Evolutionary conservation across 2,797 vertebrate species (phyloP), one percentile per base, ranked within the genome.

Genomic region (Benthosema pterotum): DNA sequence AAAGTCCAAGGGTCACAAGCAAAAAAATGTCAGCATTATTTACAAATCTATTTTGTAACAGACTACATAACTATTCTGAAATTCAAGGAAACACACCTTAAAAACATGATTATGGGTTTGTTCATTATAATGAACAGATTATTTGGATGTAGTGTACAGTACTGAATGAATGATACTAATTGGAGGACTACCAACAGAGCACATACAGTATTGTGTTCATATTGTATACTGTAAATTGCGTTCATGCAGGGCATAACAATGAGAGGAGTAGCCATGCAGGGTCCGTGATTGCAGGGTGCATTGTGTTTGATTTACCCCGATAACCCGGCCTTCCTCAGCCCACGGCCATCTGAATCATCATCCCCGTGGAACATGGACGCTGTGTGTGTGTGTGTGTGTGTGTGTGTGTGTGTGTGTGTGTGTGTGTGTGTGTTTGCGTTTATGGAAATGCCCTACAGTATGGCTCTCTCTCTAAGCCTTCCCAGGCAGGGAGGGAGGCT

Each of bases 321-420:
- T 86, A 83, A 80, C 75, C 72, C 68, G 83, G 82, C 74, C 80
- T 69, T 80, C 77, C 57, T 77, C 70, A 79, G 83, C 88, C 87
- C 79, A 79, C 58, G 72, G 83, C 78, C 25, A 67, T 77, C 81
- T 89, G 84, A 88, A 64, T 90, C 84, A 64, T 90, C 84, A 88
- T 88, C 77, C 71, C 81, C 11, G 48, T 60, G 72, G 77, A 80
- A 64, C 74, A 17, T 42, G 53, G 71, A 51, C 60, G 63, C 65
- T 17, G 78, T 66, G 38, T 62, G 49, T 53, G 28, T 53, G 32
- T 52, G 49, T 13, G 15, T 15, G 60, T 52, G 17, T 15, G 52
- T 43, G 55, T 13, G 4, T 18, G n/a, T 3, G 32, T 43, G n/a
- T 5, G 38, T 18, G 42, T 11, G 52, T 43, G 8, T 42, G 4